Conservation (phyloP, 2,113 vertebrate genomes). For the Accipiter virgatus region DNA sequence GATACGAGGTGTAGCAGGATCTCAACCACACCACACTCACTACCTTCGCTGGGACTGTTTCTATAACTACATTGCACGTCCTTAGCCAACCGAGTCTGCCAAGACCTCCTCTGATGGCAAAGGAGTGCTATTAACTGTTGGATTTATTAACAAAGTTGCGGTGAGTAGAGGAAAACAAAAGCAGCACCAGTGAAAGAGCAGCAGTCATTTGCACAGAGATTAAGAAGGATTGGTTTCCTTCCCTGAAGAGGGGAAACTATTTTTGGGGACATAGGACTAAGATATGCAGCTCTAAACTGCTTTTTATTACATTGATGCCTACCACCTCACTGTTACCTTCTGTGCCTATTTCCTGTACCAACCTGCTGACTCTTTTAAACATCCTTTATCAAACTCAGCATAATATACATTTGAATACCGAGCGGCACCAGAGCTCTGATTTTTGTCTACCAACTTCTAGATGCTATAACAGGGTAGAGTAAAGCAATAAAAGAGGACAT, state of each 20-base stretch:
- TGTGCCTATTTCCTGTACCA: not conserved
- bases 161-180: not conserved
- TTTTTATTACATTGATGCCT: not conserved
- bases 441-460: not conserved
- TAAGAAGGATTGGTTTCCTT: not conserved
- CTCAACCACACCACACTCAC: not conserved
- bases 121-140: not conserved
- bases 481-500: not conserved
- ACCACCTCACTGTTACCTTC: not conserved
- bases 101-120: not conserved
- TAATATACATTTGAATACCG: not conserved
- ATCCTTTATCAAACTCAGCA: not conserved
- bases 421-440: not conserved
- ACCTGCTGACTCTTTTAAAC: not conserved
- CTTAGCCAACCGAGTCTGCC: not conserved
- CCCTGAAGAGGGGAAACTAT: not conserved
- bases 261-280: not conserved
- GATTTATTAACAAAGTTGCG: not conserved
- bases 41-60: not conserved
- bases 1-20: rapidly evolving
- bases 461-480: not conserved
- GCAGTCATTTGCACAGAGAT: not conserved
- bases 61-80: rapidly evolving
- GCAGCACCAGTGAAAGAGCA: not conserved
- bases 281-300: not conserved